phyloP scores from a whole-genome alignment of 2,888 invertebrate genomes.

The Catocala nupta region DNA sequence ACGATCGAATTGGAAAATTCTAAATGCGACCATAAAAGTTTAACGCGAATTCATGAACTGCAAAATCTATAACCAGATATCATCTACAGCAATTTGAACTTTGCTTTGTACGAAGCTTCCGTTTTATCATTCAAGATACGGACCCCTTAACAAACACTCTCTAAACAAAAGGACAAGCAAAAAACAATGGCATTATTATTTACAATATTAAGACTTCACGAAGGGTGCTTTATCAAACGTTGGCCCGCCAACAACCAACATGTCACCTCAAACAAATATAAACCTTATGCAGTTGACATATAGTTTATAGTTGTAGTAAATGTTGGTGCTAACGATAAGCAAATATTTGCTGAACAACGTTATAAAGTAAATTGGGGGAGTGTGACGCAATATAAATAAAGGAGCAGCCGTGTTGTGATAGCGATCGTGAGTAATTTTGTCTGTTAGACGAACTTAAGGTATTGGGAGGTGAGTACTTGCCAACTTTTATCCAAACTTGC shows the following conservation, averaged over 20 bases:
- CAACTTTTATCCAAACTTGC: too few relatives aligned
- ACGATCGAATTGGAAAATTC: too few relatives aligned
- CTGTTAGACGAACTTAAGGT: neutral
- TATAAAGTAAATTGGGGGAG: slow-evolving; percentile 69
- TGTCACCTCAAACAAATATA: slow-evolving; percentile 3
- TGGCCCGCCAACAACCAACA: slow-evolving; percentile 22
- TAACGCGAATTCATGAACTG: too few relatives aligned
- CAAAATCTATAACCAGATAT: too few relatives aligned
- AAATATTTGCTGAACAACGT: slow-evolving; percentile 74
- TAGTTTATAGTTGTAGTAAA: slow-evolving; percentile 27
- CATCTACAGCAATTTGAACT: too few relatives aligned
- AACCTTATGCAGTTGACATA: slow-evolving; percentile 9
- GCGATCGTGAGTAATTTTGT: slow-evolving; percentile 11
- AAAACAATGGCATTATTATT: slow-evolving; percentile 53
- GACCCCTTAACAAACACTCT: slow-evolving; percentile 42
- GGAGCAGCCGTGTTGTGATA: slow-evolving; percentile 41
- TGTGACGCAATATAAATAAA: slow-evolving; percentile 53
- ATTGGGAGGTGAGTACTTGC: neutral
- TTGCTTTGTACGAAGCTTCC: neutral
- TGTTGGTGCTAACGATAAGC: slow-evolving; percentile 66
- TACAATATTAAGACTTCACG: slow-evolving; percentile 47
- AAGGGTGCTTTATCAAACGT: slow-evolving; percentile 40
- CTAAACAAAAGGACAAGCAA: slow-evolving; percentile 41
- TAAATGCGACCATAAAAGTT: too few relatives aligned
- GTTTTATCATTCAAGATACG: slow-evolving; percentile 32